Conservation (phyloP, 92 coral and sea anemone species). For the Palythoa grandis region DNA sequence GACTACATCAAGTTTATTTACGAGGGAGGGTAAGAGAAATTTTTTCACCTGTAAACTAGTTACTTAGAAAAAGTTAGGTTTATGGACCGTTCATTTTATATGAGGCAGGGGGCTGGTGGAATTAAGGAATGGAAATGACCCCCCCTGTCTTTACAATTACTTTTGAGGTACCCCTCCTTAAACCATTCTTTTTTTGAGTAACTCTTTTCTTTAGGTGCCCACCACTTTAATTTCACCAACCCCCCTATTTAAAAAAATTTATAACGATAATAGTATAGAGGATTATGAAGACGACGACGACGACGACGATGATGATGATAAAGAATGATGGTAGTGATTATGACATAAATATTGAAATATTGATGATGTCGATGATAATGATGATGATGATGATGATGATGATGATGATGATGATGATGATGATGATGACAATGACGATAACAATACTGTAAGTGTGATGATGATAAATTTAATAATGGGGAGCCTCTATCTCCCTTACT, state of each 20-base stretch:
- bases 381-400: background rate
- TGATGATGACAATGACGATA: background rate
- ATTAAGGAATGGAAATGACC: no score
- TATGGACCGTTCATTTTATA: background rate
- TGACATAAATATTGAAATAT: no score
- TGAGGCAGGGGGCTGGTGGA: background rate
- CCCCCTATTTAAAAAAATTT: no score
- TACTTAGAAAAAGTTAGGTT: background rate
- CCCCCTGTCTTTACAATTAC: no score
- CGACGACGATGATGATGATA: background rate
- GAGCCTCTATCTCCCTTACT: background rate
- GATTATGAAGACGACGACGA: no score
- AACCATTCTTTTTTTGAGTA: no score
- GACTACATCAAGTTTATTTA: constrained; percentile 88
- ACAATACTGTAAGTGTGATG: background rate
- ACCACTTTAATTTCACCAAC: no score
- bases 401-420: background rate
- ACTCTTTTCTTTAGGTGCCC: no score
- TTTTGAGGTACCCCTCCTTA: no score
- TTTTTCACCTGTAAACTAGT: background rate
- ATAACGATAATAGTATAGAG: no score
- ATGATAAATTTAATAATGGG: background rate
- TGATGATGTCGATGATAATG: background rate
- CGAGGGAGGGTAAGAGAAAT: constrained; percentile 79
- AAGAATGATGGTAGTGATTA: background rate